These are phyloP conservation scores for Cynoglossus semilaevis DNA, from an alignment of 2,113 vertebrate species.

Conservation along the genomic window DNA sequence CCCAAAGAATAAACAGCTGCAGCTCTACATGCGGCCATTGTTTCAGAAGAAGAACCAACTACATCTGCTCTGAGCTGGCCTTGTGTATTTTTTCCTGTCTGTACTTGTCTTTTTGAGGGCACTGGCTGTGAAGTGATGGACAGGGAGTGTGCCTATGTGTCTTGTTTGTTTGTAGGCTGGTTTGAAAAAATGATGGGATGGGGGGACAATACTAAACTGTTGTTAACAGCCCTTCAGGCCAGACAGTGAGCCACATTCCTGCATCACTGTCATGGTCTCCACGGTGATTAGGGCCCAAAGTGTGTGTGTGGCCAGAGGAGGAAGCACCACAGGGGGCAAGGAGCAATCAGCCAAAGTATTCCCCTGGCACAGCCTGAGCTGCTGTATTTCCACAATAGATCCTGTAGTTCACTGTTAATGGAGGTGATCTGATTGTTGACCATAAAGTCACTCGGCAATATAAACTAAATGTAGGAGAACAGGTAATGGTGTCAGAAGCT, in stretches of 20 bases:
- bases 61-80: background rate
- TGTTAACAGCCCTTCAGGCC: constrained; percentile 65
- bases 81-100: background rate
- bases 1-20: no score
- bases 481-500: no score
- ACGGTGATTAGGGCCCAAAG: constrained; percentile 50
- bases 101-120: constrained; percentile 18
- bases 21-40: background rate
- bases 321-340: constrained; percentile 55
- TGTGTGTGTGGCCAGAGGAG: constrained; percentile 60
- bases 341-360: constrained; percentile 57
- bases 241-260: constrained; percentile 76
- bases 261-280: constrained; percentile 51
- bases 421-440: constrained; percentile 53
- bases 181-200: constrained; percentile 41
- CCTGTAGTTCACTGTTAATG: constrained; percentile 45
- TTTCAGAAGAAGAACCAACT: background rate
- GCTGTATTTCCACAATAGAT: constrained; percentile 44
- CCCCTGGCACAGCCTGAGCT: constrained; percentile 27
- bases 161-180: constrained; percentile 67
- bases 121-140: constrained; percentile 35
- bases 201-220: constrained; percentile 63
- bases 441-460: constrained; percentile 28
- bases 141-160: constrained; percentile 57
- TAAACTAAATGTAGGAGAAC: background rate